These are phyloP conservation scores for Geotrypetes seraphini DNA, from an alignment of 2,797 vertebrate genomes.

Conservation along the genomic window DNA sequence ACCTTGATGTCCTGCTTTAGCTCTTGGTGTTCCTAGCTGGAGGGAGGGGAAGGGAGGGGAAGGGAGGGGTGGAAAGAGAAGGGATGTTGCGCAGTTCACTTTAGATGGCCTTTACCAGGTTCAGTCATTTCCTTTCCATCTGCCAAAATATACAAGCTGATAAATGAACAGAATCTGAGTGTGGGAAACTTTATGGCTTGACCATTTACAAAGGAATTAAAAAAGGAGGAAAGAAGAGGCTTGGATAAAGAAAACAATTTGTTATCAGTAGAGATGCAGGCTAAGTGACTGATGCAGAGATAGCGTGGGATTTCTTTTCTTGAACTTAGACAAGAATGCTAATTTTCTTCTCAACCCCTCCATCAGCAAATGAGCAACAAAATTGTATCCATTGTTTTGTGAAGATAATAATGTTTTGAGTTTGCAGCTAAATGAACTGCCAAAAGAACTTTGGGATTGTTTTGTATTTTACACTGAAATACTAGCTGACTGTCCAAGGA, in stretches of 20 bases:
- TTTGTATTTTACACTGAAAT: too few relatives aligned
- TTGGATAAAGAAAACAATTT: conserved; percentile 9
- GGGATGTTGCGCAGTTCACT: conserved; percentile 45
- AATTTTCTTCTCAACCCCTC: too few relatives aligned
- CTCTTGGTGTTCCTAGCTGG: conserved; percentile 14
- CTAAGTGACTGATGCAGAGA: too few relatives aligned
- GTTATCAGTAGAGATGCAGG: conserved; percentile 8
- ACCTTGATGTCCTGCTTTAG: conserved; percentile 46
- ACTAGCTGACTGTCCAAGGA: too few relatives aligned
- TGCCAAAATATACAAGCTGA: conserved; percentile 81
- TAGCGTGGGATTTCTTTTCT: too few relatives aligned
- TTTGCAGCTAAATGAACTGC: too few relatives aligned
- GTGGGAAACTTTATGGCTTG: conserved; percentile 69
- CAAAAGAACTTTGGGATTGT: too few relatives aligned
- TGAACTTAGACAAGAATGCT: too few relatives aligned
- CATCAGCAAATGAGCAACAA: too few relatives aligned
- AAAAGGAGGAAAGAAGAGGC: conserved; percentile 37
- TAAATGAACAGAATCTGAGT: conserved; percentile 56
- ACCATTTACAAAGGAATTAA: conserved; percentile 43
- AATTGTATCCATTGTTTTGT: too few relatives aligned
- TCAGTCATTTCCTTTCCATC: conserved; percentile 74
- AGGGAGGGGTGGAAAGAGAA: conserved; percentile 33
- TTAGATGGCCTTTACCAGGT: conserved; percentile 46
- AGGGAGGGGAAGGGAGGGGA: conserved; percentile 23
- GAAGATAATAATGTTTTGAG: too few relatives aligned